Percentiles rank a stretch among this genome's conserved stretches.
phyloP scores from a whole-genome alignment of 2,113 vertebrate genomes.

The Turdus rufiventris region DNA sequence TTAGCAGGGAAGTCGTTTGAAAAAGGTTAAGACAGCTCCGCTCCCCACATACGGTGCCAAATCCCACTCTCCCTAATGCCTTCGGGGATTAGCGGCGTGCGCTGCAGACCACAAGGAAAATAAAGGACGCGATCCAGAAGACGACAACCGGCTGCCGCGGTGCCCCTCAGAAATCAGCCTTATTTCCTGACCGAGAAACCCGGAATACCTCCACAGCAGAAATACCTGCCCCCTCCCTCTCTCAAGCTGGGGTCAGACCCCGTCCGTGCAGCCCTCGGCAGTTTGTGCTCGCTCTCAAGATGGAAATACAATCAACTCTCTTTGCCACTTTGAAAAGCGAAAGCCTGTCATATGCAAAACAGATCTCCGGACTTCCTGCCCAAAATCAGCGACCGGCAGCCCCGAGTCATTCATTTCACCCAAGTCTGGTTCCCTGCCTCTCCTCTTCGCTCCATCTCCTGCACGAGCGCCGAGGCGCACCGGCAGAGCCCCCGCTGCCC shows the following conservation, averaged over 20 bases:
- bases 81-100: conserved; percentile 62
- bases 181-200: not conserved
- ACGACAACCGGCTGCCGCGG: not conserved
- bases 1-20: conserved; percentile 26
- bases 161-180: not conserved
- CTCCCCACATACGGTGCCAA: conserved; percentile 39
- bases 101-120: conserved; percentile 36
- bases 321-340: conserved; percentile 20
- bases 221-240: conserved; percentile 50
- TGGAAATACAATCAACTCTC: not conserved
- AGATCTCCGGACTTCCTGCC: conserved; percentile 53
- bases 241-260: not conserved
- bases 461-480: not conserved
- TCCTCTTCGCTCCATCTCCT: not conserved
- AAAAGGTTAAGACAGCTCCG: conserved; percentile 52
- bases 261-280: not conserved
- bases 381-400: conserved; percentile 47
- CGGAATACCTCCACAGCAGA: not conserved
- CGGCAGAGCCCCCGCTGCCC: not conserved
- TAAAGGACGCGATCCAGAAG: conserved; percentile 42
- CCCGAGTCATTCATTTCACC: conserved; percentile 55
- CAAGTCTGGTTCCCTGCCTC: not conserved
- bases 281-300: not conserved
- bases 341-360: conserved; percentile 59
- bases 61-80: conserved; percentile 62